phyloP scores from a whole-genome alignment of 1,140 invertebrate species.

The Orchestia grillus region DNA sequence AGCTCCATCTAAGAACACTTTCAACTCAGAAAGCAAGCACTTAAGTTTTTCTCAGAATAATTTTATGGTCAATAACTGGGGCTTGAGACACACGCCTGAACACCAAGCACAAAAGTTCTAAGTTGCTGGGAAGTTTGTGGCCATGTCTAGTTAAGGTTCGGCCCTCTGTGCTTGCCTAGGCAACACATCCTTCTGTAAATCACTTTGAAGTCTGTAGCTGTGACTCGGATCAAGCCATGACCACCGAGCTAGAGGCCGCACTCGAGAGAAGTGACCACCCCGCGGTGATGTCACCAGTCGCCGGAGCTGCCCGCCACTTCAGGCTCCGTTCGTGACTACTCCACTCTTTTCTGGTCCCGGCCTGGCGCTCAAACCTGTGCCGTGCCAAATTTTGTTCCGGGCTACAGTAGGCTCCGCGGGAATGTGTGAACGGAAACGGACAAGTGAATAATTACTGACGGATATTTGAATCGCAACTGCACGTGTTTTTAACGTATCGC shows the following conservation, averaged over 20 bases:
- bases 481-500: too few relatives aligned
- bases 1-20: background rate
- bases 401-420: background rate
- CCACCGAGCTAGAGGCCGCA: background rate
- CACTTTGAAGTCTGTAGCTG: background rate
- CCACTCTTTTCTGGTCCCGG: background rate
- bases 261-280: slow-evolving; percentile 4
- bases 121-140: background rate
- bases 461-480: too few relatives aligned
- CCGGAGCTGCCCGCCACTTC: background rate
- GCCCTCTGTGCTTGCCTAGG: background rate
- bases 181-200: background rate
- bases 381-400: background rate
- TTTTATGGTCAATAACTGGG: too few relatives aligned
- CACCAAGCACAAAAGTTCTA: background rate
- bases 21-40: background rate
- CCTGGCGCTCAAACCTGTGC: background rate
- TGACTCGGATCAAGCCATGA: background rate
- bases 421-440: background rate
- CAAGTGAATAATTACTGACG: too few relatives aligned
- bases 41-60: too few relatives aligned
- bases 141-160: background rate
- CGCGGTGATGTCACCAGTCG: background rate
- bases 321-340: background rate
- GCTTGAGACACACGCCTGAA: too few relatives aligned